Conservation (phyloP, 2,113 vertebrate genomes). For the Chamaea fasciata region DNA sequence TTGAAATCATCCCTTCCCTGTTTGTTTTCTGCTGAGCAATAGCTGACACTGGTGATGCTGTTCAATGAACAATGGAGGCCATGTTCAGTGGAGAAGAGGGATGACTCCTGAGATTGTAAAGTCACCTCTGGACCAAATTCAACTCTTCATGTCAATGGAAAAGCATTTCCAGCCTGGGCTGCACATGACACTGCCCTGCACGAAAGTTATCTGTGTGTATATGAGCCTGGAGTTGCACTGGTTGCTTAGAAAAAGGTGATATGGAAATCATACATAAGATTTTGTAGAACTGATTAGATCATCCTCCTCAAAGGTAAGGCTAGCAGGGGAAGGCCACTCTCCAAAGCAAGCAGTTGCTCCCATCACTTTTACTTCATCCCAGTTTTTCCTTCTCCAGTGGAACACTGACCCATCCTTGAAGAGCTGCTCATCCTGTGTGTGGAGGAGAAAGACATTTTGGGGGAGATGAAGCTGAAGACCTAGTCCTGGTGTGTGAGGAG, state of each 20-base stretch:
- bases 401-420: background rate
- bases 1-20: background rate
- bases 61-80: background rate
- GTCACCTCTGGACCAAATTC: background rate
- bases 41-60: fast-evolving
- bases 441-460: background rate
- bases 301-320: background rate
- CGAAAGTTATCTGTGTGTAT: background rate
- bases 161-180: background rate
- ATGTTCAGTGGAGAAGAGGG: background rate
- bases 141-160: background rate
- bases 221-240: background rate
- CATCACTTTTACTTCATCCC: background rate
- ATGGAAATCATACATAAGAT: background rate
- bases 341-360: background rate
- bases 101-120: background rate
- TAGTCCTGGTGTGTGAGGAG: background rate
- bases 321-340: background rate
- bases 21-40: background rate
- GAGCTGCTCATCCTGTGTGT: background rate
- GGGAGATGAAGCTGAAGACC: background rate
- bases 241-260: background rate
- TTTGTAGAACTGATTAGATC: background rate
- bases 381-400: background rate
- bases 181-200: background rate